Percentiles rank a stretch among this genome's conserved stretches.
Evolutionary conservation across 1,140 invertebrate genomes (phyloP).

Genomic region (Pentalonia nigronervosa): DNA sequence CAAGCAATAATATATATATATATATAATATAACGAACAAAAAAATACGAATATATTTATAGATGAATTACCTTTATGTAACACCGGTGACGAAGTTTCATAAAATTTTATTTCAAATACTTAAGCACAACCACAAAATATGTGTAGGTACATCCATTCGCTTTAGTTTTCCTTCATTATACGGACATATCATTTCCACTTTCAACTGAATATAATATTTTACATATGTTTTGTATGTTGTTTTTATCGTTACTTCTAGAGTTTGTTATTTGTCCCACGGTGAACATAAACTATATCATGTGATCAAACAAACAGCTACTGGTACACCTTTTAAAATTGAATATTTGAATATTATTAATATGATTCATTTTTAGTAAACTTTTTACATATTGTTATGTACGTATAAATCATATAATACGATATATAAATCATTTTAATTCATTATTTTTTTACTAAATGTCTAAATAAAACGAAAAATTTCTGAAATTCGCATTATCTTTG

Average conservation of each 20-base stretch:
- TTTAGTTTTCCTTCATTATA: neutral
- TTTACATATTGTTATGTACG: neutral
- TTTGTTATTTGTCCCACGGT: slow-evolving; percentile 17
- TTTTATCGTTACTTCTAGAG: neutral
- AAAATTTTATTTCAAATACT: slow-evolving; percentile 8
- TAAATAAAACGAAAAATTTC: neutral
- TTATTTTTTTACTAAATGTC: neutral
- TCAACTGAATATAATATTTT: neutral
- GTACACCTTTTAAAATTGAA: neutral
- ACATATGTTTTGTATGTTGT: neutral
- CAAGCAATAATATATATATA: neutral
- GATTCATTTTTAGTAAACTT: neutral
- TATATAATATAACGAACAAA: neutral
- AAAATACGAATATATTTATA: slow-evolving; percentile 18
- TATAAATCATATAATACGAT: neutral
- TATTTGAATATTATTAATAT: neutral
- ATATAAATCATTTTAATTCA: neutral
- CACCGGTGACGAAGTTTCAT: slow-evolving; percentile 22
- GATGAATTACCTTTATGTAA: slow-evolving; percentile 18
- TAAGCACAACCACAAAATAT: neutral
- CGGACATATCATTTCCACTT: neutral
- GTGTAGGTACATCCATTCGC: neutral
- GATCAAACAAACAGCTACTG: neutral
- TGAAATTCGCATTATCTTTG: neutral
- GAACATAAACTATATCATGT: neutral